phyloP scores from a whole-genome alignment of 2,797 vertebrate genomes.

The Pristis pectinata region DNA sequence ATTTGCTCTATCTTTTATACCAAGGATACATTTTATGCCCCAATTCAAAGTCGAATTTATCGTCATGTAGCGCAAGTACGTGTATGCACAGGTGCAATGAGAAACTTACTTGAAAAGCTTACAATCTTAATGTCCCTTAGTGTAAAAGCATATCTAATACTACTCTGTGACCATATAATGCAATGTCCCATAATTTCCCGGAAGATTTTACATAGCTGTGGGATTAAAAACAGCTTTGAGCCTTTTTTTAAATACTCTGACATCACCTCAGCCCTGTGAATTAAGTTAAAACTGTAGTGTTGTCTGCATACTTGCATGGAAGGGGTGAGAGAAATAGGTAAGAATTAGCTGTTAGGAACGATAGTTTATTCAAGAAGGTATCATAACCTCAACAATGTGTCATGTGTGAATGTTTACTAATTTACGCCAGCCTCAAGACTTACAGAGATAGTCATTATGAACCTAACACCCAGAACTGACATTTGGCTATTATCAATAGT shows the following conservation, averaged over 20 bases:
- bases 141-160: neutral
- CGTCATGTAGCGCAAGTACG: too few relatives aligned
- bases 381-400: too few relatives aligned
- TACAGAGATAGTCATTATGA: neutral
- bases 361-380: too few relatives aligned
- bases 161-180: neutral
- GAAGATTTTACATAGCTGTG: neutral
- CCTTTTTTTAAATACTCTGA: neutral
- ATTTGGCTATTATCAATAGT: neutral
- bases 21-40: neutral
- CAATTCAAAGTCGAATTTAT: neutral
- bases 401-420: too few relatives aligned
- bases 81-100: too few relatives aligned
- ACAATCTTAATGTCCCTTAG: neutral
- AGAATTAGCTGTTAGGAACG: too few relatives aligned
- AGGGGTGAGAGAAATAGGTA: too few relatives aligned
- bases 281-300: too few relatives aligned
- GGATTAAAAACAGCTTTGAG: neutral
- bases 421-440: too few relatives aligned
- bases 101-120: too few relatives aligned
- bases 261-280: too few relatives aligned
- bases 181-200: neutral
- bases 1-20: neutral
- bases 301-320: too few relatives aligned
- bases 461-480: neutral